Evolutionary conservation across 2,888 invertebrate genomes (phyloP).

Genomic region (Prosopocoilus inquinatus): DNA sequence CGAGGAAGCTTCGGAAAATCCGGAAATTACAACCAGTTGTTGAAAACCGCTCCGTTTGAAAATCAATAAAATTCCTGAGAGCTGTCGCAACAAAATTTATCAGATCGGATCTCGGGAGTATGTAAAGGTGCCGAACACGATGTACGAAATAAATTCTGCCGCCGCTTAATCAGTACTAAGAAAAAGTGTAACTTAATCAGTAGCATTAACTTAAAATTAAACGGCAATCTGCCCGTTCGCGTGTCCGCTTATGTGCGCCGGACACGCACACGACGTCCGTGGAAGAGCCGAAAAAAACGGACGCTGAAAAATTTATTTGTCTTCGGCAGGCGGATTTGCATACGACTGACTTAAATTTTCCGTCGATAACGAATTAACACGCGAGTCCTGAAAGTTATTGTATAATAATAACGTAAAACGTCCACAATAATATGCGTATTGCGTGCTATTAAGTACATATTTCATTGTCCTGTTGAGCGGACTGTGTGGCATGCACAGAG

Average conservation of each 20-base stretch:
- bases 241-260: constrained; percentile 38
- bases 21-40: too few relatives aligned
- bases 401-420: constrained; percentile 16
- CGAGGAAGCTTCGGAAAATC: too few relatives aligned
- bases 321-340: constrained; percentile 36
- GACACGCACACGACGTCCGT: constrained; percentile 35
- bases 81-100: constrained; percentile 2
- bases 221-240: constrained; percentile 37
- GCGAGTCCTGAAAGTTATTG: constrained; percentile 29
- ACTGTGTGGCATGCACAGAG: background rate
- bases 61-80: too few relatives aligned
- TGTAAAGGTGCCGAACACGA: constrained; percentile 29
- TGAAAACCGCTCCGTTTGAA: too few relatives aligned
- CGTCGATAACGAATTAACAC: constrained; percentile 41
- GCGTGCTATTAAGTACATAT: constrained; percentile 7
- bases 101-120: background rate
- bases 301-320: constrained; percentile 39
- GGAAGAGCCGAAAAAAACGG: constrained; percentile 1
- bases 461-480: background rate
- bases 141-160: constrained; percentile 31
- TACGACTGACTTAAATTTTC: constrained; percentile 40
- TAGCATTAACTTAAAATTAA: constrained; percentile 41
- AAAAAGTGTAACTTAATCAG: constrained; percentile 44
- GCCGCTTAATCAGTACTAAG: constrained; percentile 23
- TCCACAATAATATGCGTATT: constrained; percentile 6